These are phyloP conservation scores for Drosophila punjabiensis DNA, from an alignment of 1,140 invertebrate genomes.

Conservation along the genomic window DNA sequence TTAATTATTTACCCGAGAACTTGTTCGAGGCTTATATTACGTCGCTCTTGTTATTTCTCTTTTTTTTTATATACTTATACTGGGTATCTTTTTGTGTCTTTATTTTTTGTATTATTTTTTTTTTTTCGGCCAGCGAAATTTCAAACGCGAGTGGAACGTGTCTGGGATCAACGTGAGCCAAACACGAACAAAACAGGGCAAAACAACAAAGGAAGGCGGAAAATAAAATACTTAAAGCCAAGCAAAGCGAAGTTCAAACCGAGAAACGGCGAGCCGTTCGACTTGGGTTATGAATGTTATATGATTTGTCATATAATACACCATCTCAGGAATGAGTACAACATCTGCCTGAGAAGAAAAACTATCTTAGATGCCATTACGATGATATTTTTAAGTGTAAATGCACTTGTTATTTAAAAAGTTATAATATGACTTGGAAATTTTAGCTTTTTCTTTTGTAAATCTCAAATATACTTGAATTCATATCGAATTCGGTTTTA, in stretches of 20 bases:
- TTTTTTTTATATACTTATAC: conserved; percentile 18
- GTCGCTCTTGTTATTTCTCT: conserved; percentile 24
- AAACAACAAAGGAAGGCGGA: conserved; percentile 31
- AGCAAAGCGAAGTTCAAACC: conserved; percentile 30
- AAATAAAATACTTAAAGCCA: conserved; percentile 18
- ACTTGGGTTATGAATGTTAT: conserved; percentile 14
- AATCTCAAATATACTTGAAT: background rate
- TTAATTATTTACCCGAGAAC: conserved; percentile 75
- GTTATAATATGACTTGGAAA: no score
- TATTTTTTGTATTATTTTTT: conserved; percentile 7
- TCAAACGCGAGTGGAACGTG: conserved; percentile 51
- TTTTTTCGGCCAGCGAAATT: conserved; percentile 40
- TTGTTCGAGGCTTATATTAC: conserved; percentile 67
- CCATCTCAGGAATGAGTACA: conserved; percentile 5
- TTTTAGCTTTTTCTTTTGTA: no score
- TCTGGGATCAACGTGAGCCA: conserved; percentile 37
- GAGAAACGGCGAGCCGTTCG: conserved; percentile 18
- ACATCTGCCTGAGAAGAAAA: background rate
- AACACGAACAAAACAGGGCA: conserved; percentile 16
- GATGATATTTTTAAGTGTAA: background rate
- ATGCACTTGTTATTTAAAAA: background rate
- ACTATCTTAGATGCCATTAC: background rate
- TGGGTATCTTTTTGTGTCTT: conserved; percentile 3
- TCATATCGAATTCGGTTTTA: no score
- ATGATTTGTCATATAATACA: conserved; percentile 25